phyloP scores from a whole-genome alignment of 2,113 vertebrate species.

The Megalops atlanticus region DNA sequence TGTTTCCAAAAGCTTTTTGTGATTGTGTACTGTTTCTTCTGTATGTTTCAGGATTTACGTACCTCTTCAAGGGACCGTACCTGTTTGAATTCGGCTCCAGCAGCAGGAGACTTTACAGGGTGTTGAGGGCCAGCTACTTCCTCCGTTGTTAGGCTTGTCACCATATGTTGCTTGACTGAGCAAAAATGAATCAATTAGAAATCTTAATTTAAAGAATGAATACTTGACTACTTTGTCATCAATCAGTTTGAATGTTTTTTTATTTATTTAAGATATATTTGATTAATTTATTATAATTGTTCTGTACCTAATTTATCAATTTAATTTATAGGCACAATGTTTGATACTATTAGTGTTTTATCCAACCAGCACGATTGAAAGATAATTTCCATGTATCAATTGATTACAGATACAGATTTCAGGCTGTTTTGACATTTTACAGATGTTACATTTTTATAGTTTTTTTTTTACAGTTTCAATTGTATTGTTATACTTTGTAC shows the following conservation, averaged over 20 bases:
- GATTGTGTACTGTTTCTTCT: conserved; percentile 29
- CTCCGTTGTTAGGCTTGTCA: conserved; percentile 67
- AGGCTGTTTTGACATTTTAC: too few species aligned
- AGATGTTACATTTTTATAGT: too few species aligned
- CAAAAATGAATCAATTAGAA: neutral
- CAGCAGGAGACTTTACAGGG: conserved; percentile 45
- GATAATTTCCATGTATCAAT: neutral
- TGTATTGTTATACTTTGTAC: too few species aligned
- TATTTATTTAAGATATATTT: neutral
- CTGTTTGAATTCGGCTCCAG: conserved; percentile 70
- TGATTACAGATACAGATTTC: too few species aligned
- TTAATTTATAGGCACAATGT: neutral
- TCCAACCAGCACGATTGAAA: neutral
- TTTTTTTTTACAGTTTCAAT: too few species aligned
- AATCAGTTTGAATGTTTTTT: neutral
- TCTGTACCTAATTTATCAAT: neutral
- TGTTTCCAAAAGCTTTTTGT: neutral
- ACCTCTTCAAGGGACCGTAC: conserved; percentile 74
- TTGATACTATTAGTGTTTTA: neutral
- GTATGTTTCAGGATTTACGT: conserved; percentile 74
- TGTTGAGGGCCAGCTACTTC: conserved; percentile 72
- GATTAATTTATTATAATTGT: neutral
- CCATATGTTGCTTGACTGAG: neutral
- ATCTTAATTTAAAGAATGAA: too few species aligned
- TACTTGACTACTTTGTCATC: too few species aligned